Base-by-base conservation (phyloP, 2,797 vertebrate species). In the Prionace glauca region DNA sequence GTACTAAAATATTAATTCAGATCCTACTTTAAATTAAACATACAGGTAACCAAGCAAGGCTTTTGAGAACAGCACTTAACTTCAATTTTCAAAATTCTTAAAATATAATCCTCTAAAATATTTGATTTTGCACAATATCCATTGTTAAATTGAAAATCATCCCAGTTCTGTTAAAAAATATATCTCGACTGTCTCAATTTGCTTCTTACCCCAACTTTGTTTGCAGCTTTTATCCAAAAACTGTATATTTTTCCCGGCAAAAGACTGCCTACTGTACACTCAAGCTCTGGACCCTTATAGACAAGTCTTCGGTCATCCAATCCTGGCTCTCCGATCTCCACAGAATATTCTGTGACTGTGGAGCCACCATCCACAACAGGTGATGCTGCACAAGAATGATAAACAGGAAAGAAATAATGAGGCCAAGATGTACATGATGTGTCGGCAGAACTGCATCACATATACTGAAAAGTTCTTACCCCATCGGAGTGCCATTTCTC, bases 151-250 rank as follows among this genome's bases (percentile, higher is more conserved):
- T 77, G 29, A 77, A 77, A 77, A 77, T 77, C 72, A 69, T 69
- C 18, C 67, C 67, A 69, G 67, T 69, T 69, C 3, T 69, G 67
- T 20, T 69, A 69, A 18, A 67, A 69, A 22, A 84, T 7, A 71
- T 29, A 50, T 36, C 67, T 81, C 69, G 14, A 3, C 36, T 26
- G 4, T 0, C 0, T 4, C 2, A 92, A 93, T 0, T 71, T n/a
- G 60, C 91, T 4, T 26, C 84, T 96, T 96, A 98, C 97, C 97
- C 97, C 97, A 0, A 97, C 97, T 97, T 95, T 97, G 65, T 98
- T 98, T 95, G 96, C 96, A 60, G 97, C 97, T 96, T 97, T 97
- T n/a, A 97, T 96, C 97, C 97, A 98, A 96, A 98, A 98, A 96
- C 96, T 96, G 41, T 98, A 97, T 0, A 96, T 96, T 95, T 97